These are phyloP conservation scores for Drosophila elegans DNA, from an alignment of 1,140 invertebrate genomes.

Conservation along the genomic window DNA sequence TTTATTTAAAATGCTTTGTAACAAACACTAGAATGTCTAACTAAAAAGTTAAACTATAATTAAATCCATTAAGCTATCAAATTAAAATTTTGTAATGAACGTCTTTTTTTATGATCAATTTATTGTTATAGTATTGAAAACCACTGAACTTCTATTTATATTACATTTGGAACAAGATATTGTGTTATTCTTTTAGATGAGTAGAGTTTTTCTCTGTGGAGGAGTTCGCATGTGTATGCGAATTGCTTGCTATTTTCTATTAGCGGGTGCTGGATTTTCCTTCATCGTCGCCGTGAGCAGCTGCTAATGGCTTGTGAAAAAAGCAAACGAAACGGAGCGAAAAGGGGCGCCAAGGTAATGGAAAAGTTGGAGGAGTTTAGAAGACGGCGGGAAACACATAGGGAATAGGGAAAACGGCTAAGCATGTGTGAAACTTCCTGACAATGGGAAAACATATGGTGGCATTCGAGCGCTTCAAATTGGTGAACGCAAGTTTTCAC, in stretches of 20 bases:
- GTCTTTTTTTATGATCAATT: too few relatives aligned
- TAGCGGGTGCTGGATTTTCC: slow-evolving; percentile 42
- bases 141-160: too few relatives aligned
- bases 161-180: too few relatives aligned
- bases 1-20: too few relatives aligned
- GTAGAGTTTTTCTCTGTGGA: slow-evolving; percentile 2
- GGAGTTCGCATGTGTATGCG: slow-evolving; percentile 24
- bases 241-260: slow-evolving; percentile 53
- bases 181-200: too few relatives aligned
- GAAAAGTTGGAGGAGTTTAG: slow-evolving; percentile 13
- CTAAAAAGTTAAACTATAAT: too few relatives aligned
- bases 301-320: slow-evolving; percentile 72
- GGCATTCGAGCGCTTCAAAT: slow-evolving; percentile 31
- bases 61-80: too few relatives aligned
- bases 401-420: slow-evolving; percentile 31
- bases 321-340: slow-evolving; percentile 22
- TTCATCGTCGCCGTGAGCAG: slow-evolving; percentile 47
- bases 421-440: slow-evolving; percentile 39
- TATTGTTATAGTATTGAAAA: too few relatives aligned
- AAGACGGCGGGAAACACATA: background rate
- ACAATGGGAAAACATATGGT: slow-evolving; percentile 35
- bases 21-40: too few relatives aligned
- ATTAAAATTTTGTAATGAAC: too few relatives aligned
- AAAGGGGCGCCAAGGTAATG: slow-evolving; percentile 19
- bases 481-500: slow-evolving; percentile 3